Conservation (phyloP, 2,888 invertebrate genomes). For the Ormyrus thymus region DNA sequence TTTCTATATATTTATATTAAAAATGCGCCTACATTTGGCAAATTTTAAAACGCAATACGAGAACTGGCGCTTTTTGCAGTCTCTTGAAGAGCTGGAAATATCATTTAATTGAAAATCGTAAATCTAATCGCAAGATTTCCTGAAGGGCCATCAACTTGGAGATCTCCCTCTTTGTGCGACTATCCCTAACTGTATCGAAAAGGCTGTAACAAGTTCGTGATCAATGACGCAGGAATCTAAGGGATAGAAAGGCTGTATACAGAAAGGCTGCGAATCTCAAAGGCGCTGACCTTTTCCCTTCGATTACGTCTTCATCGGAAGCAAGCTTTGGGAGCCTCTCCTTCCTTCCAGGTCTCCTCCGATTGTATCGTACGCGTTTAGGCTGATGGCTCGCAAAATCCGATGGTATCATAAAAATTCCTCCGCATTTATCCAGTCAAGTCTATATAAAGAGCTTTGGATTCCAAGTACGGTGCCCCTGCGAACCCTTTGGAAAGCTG, state of each 20-base stretch:
- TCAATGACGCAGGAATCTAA: not conserved
- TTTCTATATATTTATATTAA: too few relatives aligned
- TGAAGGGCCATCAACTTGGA: too few relatives aligned
- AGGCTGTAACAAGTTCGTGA: not conserved
- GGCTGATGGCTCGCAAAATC: conserved; percentile 38
- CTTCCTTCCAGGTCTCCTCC: not conserved
- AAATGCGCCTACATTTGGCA: too few relatives aligned
- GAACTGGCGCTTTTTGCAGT: too few relatives aligned
- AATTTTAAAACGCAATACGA: too few relatives aligned
- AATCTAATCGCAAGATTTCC: conserved; percentile 18
- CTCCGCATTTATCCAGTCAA: conserved; percentile 18
- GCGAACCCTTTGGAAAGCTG: too few relatives aligned
- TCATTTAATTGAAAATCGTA: conserved; percentile 29
- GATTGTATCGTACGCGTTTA: conserved; percentile 22
- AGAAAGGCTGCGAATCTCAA: conserved; percentile 10
- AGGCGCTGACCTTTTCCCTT: conserved; percentile 19
- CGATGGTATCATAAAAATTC: conserved; percentile 16
- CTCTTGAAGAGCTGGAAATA: too few relatives aligned
- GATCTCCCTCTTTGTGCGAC: too few relatives aligned
- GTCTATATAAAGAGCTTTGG: not conserved
- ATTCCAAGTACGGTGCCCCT: not conserved
- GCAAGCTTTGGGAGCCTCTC: not conserved
- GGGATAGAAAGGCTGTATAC: not conserved
- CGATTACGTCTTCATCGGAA: conserved; percentile 34
- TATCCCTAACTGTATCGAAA: too few relatives aligned